Evolutionary conservation across 2,797 vertebrate species (phyloP).

Genomic region (Coregonus suidteri): DNA sequence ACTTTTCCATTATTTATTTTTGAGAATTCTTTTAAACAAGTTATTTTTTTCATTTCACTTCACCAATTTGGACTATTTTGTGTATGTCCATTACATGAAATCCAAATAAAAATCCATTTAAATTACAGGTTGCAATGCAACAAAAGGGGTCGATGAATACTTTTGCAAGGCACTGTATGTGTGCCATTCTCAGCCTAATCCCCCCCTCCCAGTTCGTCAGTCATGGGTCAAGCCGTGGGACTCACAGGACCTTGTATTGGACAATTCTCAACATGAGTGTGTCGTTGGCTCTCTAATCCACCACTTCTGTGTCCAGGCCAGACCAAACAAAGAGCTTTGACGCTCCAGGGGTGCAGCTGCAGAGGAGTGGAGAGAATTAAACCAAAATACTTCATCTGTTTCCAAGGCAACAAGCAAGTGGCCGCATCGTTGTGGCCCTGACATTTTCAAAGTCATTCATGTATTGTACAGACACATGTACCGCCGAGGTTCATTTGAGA

Average conservation of each 20-base stretch:
- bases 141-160: no score
- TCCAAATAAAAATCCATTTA: no score
- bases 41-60: no score
- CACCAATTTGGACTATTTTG: no score
- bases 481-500: neutral
- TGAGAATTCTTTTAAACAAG: no score
- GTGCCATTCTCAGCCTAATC: neutral
- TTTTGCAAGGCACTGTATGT: neutral
- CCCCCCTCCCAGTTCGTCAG: neutral
- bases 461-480: no score
- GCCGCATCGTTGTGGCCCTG: neutral
- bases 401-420: constrained; percentile 8
- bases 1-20: no score
- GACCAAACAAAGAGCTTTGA: constrained; percentile 5
- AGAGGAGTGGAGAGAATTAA: neutral
- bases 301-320: constrained; percentile 2
- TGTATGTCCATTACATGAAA: no score
- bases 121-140: no score
- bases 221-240: constrained; percentile 9
- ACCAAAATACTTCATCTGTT: neutral
- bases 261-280: neutral
- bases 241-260: neutral
- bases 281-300: constrained; percentile 3
- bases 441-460: neutral
- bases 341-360: neutral